These are phyloP conservation scores for Drosophila kepulauana DNA, from an alignment of 1,140 invertebrate species.

Conservation along the genomic window DNA sequence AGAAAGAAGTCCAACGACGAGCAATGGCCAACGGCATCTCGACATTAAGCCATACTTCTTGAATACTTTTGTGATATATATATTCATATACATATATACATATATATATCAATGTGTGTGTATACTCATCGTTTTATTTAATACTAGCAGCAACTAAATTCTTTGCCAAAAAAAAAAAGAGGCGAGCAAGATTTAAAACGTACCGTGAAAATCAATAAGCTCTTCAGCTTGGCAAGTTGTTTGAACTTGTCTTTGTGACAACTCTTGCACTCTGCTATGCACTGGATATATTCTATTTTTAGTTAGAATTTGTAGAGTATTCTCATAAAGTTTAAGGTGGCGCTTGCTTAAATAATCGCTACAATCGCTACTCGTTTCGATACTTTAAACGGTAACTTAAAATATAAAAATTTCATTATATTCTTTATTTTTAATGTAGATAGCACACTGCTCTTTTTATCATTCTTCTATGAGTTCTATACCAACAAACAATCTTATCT, in stretches of 20 bases:
- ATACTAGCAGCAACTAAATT: constrained; percentile 21
- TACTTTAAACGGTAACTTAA: too few species aligned
- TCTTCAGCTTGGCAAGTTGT: constrained; percentile 61
- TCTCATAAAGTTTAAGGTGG: too few species aligned
- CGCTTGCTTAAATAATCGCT: too few species aligned
- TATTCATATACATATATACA: not conserved
- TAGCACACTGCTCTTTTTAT: too few species aligned
- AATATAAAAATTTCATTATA: too few species aligned
- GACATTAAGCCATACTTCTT: constrained; percentile 24
- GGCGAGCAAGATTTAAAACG: constrained; percentile 16
- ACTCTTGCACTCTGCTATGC: not conserved
- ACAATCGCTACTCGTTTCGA: too few species aligned
- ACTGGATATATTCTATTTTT: too few species aligned
- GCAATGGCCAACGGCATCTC: constrained; percentile 35
- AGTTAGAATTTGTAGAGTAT: too few species aligned
- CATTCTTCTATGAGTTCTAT: too few species aligned
- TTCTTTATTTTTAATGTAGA: too few species aligned
- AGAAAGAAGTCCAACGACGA: constrained; percentile 15
- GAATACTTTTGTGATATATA: not conserved
- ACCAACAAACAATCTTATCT: too few species aligned
- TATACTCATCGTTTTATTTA: not conserved
- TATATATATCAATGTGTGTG: not conserved
- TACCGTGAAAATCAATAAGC: constrained; percentile 64
- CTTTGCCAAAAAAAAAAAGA: constrained; percentile 22
- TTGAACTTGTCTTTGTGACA: constrained; percentile 57